Base-by-base conservation (phyloP, 2,797 vertebrate genomes). In the Oophaga sylvatica region DNA sequence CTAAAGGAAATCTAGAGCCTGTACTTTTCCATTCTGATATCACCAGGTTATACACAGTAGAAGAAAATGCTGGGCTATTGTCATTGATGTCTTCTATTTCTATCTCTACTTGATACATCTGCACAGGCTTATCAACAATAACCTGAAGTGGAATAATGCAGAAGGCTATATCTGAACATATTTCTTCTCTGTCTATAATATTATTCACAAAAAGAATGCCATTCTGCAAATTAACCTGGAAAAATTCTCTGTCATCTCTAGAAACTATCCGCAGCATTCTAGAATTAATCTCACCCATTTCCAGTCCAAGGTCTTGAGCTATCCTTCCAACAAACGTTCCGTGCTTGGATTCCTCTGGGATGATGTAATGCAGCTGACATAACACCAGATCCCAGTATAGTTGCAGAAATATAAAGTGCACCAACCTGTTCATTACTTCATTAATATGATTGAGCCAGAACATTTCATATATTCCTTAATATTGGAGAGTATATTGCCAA, bases 31-130 rank as follows among this genome's bases (percentile, higher is more conserved):
- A 96, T 87, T 97, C 96, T 0, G 95, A 93, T 31, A 96, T 87
- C 0, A 92, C 92, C 84, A 96, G 70, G 5, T 88, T 92, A 88
- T 95, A 92, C 6, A 94, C 92, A 57, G 90, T 91, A 4, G 91
- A 90, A 6, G 92, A 90, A 88, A 96, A 96, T 70, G 73, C 82
- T 5, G 95, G 95, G 0, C 91, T 0, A 89, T 95, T 94, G 89
- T 95, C 96, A 53, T 95, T 96, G 81, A 94, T 89, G 83, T 96
- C 95, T 89, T 94, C 83, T 80, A 96, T 90, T 87, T 92, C 93
- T 80, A 96, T 91, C 71, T 92, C 91, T 83, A 96, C 62, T 79
- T 94, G 94, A 87, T 96, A 94, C 78, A 96, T 92, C 90, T 95
- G 94, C 85, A 95, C 90, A 29, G 95, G 95, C 63, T 93, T 93